Evolutionary conservation across 2,797 vertebrate genomes (phyloP), one percentile per base, ranked within the genome.

Genomic region (Euphonia xanthogaster): DNA sequence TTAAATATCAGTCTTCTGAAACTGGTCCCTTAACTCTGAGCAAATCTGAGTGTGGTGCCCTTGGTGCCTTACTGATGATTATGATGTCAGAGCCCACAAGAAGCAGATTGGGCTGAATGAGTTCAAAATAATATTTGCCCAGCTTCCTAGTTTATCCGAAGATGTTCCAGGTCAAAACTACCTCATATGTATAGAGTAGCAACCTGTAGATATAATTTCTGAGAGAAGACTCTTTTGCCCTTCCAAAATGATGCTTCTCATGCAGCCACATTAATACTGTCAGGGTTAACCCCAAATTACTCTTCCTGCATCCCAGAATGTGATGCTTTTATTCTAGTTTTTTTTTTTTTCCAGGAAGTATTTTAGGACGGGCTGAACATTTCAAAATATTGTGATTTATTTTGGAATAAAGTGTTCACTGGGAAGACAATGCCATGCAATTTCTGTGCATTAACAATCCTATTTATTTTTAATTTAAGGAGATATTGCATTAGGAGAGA

Each of bases 1-100:
- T 74, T 90, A 82, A 94, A 93, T 87, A 81, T 79, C 37, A 55
- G 35, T 50, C 72, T 92, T 93, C 23, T 84, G 66, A 92, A 94
- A 51, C 15, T 77, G 14, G 4, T 82, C 33, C 61, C n/a, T 86
- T 62, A 78, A 25, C 45, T 84, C 79, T 67, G 42, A 93, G 24
- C 30, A 72, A 63, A 67, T 88, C 45, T 70, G 67, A 86, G 45
- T 42, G 11, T 57, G 27, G 28, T 74, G 65, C 71, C 58, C 39
- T 83, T 76, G 33, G 55, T 80, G 45, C 55, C 58, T 83, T 86
- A 66, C 50, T 65, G 76, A 54, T 65, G 27, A 48, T 30, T 55
- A 24, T 75, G 58, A 68, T 58, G 5, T 67, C n/a, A 45, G 23
- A 96, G 48, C 39, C 40, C 31, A 71, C 33, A 75, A 85, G 40